Evolutionary conservation across 2,797 vertebrate species (phyloP), one percentile per base, ranked within the genome.

Genomic region (Luscinia luscinia): DNA sequence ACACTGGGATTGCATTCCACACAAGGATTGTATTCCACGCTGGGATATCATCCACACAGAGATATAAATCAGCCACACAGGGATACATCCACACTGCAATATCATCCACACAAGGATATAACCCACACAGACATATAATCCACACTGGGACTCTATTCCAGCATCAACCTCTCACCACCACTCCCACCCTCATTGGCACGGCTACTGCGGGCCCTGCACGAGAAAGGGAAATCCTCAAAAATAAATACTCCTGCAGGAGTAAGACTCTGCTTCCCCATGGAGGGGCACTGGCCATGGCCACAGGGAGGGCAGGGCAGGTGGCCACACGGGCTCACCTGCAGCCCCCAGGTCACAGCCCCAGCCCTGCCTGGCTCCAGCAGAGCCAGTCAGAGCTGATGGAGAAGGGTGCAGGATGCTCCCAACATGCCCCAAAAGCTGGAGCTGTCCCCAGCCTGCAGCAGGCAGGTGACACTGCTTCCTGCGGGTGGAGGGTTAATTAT

Each of bases 151-250:
- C 95, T 95, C 92, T 90, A 87, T 84, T 92, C 95, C 66, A 85
- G 75, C 89, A 55, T 48, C 85, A 91, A 55, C 78, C 91, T 85
- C 87, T 82, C 75, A 69, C 91, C 79, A 94, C 90, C 81, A 15
- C 84, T 74, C 89, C 91, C 90, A 91, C 82, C 76, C 83, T 89
- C 86, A 86, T 24, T 87, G 92, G 92, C 88, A 89, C 32, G 79
- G 94, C 84, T 79, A 10, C 75, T 63, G 67, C 74, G 69, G 66
- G n/a, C 84, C 51, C 83, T 80, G 48, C 52, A 67, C 20, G 84
- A 93, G 95, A 91, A 94, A 86, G 83, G 83, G 93, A 96, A 95
- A 93, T 93, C 94, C 90, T 95, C 92, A 93, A 84, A 93, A 89
- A 91, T 55, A 82, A 72, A 78, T 63, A 36, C 76, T 75, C 14